These are phyloP conservation scores for Tipula vernalis DNA, from an alignment of 2,888 invertebrate genomes.

Conservation along the genomic window DNA sequence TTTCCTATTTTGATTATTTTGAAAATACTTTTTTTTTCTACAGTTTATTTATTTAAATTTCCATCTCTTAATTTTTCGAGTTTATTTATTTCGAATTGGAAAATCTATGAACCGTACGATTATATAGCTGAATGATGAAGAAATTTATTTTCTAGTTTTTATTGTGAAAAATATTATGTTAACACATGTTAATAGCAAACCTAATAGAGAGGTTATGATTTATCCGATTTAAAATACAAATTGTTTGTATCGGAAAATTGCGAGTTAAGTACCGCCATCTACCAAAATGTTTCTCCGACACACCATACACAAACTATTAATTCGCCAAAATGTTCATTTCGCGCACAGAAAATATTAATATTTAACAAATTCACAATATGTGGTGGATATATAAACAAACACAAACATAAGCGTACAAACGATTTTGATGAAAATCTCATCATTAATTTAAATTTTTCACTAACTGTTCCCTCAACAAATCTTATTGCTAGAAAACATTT, in stretches of 20 bases:
- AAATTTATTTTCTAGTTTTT: background rate
- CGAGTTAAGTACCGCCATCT: background rate
- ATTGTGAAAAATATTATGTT: background rate
- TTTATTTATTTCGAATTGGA: background rate
- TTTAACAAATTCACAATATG: background rate
- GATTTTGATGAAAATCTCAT: background rate
- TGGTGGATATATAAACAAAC: background rate
- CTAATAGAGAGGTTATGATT: background rate
- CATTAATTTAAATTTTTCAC: background rate
- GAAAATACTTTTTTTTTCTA: background rate
- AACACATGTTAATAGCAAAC: background rate
- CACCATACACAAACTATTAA: background rate
- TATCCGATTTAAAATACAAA: background rate
- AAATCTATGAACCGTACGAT: background rate
- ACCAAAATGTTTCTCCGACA: background rate
- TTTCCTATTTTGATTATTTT: background rate
- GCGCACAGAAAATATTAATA: background rate
- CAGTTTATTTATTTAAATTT: background rate
- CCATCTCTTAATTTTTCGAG: background rate
- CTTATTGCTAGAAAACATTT: background rate
- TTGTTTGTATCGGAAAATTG: background rate
- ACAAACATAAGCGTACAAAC: background rate
- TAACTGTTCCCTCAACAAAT: background rate
- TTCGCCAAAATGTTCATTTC: background rate
- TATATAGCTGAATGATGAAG: background rate